phyloP scores from a whole-genome alignment of 2,113 vertebrate species.

The Globicephala melas region DNA sequence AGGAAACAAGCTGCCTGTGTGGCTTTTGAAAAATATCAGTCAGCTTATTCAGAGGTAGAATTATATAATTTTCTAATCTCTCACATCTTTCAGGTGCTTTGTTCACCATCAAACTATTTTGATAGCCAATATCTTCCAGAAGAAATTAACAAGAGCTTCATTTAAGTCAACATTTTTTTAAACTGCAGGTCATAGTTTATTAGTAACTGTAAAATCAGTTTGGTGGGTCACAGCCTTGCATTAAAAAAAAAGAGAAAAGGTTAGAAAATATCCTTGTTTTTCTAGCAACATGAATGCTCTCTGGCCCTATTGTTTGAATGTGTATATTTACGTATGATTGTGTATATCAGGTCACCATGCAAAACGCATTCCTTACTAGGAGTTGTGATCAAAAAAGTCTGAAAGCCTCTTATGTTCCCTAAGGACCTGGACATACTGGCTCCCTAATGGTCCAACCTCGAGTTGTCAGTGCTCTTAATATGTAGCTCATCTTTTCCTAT shows the following conservation, averaged over 20 bases:
- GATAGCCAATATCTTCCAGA: neutral
- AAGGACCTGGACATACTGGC: accelerated
- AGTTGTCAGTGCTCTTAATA: neutral
- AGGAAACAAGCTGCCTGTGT: neutral
- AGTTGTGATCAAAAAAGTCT: neutral
- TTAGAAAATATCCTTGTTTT: neutral
- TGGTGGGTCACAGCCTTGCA: neutral
- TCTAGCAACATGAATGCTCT: neutral
- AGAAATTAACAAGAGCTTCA: neutral
- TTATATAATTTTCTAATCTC: neutral
- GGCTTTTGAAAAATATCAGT: neutral
- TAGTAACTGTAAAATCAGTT: neutral
- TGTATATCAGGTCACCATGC: neutral
- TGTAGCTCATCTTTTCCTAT: neutral
- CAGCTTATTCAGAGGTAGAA: neutral
- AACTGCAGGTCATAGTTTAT: neutral
- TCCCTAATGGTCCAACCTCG: neutral
- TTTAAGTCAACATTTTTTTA: neutral
- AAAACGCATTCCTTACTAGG: neutral
- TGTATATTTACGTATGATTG: neutral
- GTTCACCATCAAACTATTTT: neutral
- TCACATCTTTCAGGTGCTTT: neutral
- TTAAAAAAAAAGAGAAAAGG: neutral
- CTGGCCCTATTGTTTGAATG: neutral
- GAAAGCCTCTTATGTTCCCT: neutral